A percentile compares a stretch with the other conserved stretches of the same genome.
phyloP scores from a whole-genome alignment of 2,113 vertebrate species.

The Psilopogon haemacephalus region DNA sequence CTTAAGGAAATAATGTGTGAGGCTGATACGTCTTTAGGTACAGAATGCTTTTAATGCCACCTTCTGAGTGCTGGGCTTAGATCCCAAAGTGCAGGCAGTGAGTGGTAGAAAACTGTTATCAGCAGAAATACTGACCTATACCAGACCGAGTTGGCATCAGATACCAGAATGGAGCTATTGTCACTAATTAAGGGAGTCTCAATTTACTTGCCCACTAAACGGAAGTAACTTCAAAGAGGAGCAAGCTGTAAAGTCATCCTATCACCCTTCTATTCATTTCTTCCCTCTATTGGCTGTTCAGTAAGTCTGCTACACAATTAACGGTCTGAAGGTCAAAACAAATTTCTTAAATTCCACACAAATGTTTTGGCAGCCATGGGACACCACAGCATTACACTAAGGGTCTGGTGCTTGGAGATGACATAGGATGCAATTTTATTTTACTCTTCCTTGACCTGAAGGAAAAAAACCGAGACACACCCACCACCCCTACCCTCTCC shows the following conservation, averaged over 20 bases:
- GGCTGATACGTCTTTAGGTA: background rate
- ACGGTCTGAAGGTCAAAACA: constrained; percentile 28
- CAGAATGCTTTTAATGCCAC: background rate
- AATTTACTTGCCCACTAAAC: background rate
- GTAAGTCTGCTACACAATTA: background rate
- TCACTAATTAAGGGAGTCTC: background rate
- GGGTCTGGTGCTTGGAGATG: background rate
- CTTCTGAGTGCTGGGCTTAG: background rate
- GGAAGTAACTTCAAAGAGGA: background rate
- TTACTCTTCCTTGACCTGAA: background rate
- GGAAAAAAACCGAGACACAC: too few relatives aligned
- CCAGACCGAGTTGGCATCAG: background rate
- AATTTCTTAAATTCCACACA: constrained; percentile 35
- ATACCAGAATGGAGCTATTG: background rate
- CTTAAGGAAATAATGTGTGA: background rate
- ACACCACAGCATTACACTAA: background rate
- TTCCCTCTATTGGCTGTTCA: background rate
- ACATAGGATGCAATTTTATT: background rate
- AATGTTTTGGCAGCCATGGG: constrained; percentile 26
- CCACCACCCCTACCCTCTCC: too few relatives aligned
- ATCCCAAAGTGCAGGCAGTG: background rate
- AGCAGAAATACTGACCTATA: background rate
- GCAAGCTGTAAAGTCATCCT: background rate
- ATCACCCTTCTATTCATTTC: background rate
- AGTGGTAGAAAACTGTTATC: background rate